Conservation (phyloP, 2,113 vertebrate species). For the Nyctibius bracteatus region DNA sequence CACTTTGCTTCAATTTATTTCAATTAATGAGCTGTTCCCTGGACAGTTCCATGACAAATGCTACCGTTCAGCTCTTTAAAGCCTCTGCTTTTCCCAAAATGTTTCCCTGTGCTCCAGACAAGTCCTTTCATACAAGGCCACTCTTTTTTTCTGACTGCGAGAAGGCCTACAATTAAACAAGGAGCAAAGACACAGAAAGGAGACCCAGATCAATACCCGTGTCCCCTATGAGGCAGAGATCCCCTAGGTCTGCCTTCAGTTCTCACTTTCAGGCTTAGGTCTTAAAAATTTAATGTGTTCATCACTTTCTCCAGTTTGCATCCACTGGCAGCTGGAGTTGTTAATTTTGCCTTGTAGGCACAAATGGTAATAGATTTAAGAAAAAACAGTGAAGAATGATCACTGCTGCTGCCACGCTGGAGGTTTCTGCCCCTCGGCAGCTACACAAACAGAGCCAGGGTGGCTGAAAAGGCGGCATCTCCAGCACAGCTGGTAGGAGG, state of each 20-base stretch:
- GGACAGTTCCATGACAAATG: background rate
- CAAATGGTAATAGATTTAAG: background rate
- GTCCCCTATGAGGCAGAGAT: background rate
- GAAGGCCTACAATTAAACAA: background rate
- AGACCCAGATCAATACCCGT: background rate
- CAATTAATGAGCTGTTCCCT: background rate
- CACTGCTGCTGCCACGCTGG: background rate
- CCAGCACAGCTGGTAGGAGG: background rate
- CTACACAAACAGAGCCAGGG: background rate
- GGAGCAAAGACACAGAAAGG: background rate
- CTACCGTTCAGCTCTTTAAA: background rate
- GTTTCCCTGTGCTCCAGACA: background rate
- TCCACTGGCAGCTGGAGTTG: background rate
- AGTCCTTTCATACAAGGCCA: background rate
- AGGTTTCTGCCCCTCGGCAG: background rate
- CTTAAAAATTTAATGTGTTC: background rate
- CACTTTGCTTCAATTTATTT: background rate
- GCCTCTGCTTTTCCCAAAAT: background rate
- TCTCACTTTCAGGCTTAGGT: background rate
- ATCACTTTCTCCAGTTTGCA: background rate
- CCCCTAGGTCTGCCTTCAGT: background rate
- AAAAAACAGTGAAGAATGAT: background rate
- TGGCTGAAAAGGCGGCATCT: background rate
- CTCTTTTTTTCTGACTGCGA: background rate
- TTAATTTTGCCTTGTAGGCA: background rate